phyloP scores from a whole-genome alignment of 2,797 vertebrate genomes.

The Harpagifer antarcticus region DNA sequence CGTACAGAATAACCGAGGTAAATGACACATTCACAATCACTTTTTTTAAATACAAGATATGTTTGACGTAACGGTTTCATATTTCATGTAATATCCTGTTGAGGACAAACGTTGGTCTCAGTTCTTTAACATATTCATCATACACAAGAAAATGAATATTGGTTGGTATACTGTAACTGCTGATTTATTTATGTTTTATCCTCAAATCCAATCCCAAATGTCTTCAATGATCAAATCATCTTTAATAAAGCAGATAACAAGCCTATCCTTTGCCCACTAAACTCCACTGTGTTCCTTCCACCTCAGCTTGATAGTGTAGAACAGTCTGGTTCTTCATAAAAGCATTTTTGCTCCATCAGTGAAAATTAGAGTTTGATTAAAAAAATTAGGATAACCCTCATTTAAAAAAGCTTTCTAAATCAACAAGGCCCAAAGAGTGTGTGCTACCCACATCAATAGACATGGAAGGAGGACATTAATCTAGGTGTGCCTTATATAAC shows the following conservation, averaged over 20 bases:
- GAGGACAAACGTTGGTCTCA: too few species aligned
- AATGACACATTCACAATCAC: too few species aligned
- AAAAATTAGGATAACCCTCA: not conserved
- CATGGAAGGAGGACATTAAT: slow-evolving; percentile 1
- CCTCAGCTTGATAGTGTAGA: not conserved
- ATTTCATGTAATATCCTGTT: too few species aligned
- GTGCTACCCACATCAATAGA: not conserved
- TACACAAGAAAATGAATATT: too few species aligned
- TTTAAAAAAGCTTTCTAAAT: slow-evolving; percentile 1
- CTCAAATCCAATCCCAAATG: too few species aligned
- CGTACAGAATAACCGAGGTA: too few species aligned
- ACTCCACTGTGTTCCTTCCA: not conserved
- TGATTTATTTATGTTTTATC: too few species aligned
- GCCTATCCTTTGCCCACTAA: not conserved
- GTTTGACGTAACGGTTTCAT: too few species aligned
- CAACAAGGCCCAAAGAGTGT: not conserved
- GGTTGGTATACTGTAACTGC: too few species aligned
- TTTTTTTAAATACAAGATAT: too few species aligned
- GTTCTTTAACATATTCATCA: too few species aligned
- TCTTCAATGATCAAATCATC: too few species aligned
- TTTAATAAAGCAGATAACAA: not conserved
- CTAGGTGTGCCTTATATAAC: slow-evolving; percentile 8
- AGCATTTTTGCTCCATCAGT: not conserved
- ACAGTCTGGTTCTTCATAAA: not conserved
- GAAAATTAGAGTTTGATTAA: not conserved